Evolutionary conservation across 92 coral and sea anemone species (phyloP).

Genomic region (Epizoanthus stellaris): DNA sequence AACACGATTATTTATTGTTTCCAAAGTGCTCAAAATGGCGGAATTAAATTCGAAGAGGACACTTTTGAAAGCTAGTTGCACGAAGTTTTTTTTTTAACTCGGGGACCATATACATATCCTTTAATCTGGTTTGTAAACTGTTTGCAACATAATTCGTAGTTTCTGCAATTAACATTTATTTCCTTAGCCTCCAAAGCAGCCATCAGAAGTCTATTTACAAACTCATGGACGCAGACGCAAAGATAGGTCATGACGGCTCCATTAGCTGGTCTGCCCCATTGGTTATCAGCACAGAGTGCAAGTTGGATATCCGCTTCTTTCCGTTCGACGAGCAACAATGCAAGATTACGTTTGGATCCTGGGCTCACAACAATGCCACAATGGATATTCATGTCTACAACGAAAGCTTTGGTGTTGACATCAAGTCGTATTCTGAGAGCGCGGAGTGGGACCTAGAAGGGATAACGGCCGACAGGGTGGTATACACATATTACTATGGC

Average conservation of each 20-base stretch:
- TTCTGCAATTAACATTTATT: neutral
- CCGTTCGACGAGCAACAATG: slow-evolving; percentile 19
- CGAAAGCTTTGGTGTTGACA: neutral
- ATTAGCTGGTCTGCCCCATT: neutral
- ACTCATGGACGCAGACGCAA: neutral
- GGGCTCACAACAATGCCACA: neutral
- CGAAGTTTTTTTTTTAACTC: no score
- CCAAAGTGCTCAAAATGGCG: no score
- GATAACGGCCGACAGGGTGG: neutral
- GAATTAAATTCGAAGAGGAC: no score
- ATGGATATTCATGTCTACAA: neutral
- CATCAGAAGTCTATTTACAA: neutral
- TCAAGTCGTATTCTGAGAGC: neutral
- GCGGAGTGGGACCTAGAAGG: neutral
- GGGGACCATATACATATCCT: no score
- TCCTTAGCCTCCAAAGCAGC: neutral
- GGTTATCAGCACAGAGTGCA: slow-evolving; percentile 1
- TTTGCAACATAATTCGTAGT: no score
- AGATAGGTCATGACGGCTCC: neutral
- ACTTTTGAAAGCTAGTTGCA: no score
- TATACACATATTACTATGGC: neutral
- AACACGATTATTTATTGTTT: no score
- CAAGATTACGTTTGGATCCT: neutral
- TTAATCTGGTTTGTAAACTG: no score
- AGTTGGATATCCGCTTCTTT: neutral